Base-by-base conservation (phyloP, 1,140 invertebrate genomes). In the Macrobrachium nipponense region DNA sequence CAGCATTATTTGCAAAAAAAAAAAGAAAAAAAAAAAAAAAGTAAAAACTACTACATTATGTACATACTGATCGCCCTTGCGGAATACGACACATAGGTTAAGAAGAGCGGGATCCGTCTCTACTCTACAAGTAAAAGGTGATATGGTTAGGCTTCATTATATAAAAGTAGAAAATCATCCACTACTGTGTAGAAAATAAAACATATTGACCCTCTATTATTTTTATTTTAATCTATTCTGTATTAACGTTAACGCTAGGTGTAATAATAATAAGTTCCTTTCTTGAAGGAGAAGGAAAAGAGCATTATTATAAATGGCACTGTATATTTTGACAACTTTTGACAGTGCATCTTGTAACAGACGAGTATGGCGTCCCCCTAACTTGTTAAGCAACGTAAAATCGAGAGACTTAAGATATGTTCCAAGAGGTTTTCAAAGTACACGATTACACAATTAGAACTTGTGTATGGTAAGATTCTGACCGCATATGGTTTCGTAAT, bases 81-180 rank as follows among this genome's bases (percentile, higher is more conserved):
- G 68, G 51, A 82, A 82, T 75, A 23, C 72, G 72, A 83, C 72
- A 82, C 76, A 43, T 73, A 72, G 36, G 61, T 44, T 73, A 36
- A n/a, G 51, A 12, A 7, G 51, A 51, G 51, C 4, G 51, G 64
- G 59, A n/a, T 62, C 51, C 51, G 73, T 62, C 70, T 36, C 70
- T 80, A 80, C 60, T 7, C 83, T 72, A 80, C 64, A 75, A 43
- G 27, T 36, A 36, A 36, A 68, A 80, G 64, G 77, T 80, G 83
- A 86, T 86, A 86, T 86, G 83, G 83, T 86, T 80, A 79, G 51
- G 36, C 44, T 80, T 80, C 36, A 58, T 86, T 86, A 86, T 86
- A 86, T 86, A 86, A 86, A 86, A 86, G 83, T 86, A 86, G 77
- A 86, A 86, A 86, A 86, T 86, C 66, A 75, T 80, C 51, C 77